Percentiles rank a stretch among this genome's conserved stretches.
These are phyloP conservation scores for Agrochola macilenta DNA, from an alignment of 2,888 invertebrate species.

Conservation along the genomic window DNA sequence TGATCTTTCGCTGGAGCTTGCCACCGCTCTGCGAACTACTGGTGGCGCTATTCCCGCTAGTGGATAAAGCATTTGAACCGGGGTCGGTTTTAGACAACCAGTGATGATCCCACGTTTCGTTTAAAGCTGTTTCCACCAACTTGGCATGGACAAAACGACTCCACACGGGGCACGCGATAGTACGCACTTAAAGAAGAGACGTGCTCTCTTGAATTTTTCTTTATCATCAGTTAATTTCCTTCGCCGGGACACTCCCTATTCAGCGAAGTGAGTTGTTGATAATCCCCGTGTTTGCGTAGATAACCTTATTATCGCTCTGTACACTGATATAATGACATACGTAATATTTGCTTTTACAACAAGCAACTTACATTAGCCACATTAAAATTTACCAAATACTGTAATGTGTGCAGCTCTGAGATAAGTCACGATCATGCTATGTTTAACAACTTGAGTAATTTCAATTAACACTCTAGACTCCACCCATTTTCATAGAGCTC, in stretches of 20 bases:
- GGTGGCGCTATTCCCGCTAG: too few relatives aligned
- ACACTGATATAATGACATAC: constrained; percentile 46
- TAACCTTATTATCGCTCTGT: constrained; percentile 47
- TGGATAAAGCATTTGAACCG: too few relatives aligned
- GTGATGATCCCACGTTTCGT: too few relatives aligned
- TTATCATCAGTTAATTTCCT: constrained; percentile 47
- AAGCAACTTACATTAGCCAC: constrained; percentile 58
- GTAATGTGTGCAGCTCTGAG: constrained; percentile 17
- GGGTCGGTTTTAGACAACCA: too few relatives aligned
- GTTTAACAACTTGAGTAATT: constrained; percentile 4
- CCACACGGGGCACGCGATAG: too few relatives aligned
- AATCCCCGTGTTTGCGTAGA: constrained; percentile 57
- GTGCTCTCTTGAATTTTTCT: constrained; percentile 29
- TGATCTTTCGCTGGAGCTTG: too few relatives aligned
- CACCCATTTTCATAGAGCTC: too few relatives aligned
- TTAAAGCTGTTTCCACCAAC: too few relatives aligned
- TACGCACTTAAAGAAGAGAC: constrained; percentile 14
- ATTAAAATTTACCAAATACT: constrained; percentile 34
- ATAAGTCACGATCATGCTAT: constrained; percentile 38
- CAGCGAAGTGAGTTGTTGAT: constrained; percentile 44
- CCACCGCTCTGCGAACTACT: too few relatives aligned
- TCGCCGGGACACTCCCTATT: constrained; percentile 51
- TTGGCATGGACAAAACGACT: too few relatives aligned
- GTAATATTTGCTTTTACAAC: constrained; percentile 52
- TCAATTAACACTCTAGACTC: neutral